These are phyloP conservation scores for Euura saliciscinereae DNA, from an alignment of 1,140 invertebrate genomes.

Conservation along the genomic window DNA sequence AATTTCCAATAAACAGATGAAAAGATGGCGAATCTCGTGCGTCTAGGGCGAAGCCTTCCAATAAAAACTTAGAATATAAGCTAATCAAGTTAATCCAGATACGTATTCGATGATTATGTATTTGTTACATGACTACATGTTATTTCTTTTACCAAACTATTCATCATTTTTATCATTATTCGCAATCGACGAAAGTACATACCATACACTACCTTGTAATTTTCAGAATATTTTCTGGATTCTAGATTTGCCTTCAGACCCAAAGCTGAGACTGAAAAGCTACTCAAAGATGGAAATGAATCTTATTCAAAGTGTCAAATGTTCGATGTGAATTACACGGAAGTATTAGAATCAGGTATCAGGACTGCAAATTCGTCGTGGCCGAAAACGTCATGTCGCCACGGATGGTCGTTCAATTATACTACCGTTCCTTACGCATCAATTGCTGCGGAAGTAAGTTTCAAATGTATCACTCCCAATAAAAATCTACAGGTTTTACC, in stretches of 20 bases:
- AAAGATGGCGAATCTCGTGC: no score
- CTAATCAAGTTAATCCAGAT: no score
- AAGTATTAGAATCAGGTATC: constrained; percentile 58
- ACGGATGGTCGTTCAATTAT: constrained; percentile 72
- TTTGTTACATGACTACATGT: no score
- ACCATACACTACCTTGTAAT: no score
- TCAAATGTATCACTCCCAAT: neutral
- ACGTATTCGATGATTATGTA: no score
- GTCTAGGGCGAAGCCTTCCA: no score
- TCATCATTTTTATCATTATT: no score
- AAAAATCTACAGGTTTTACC: no score
- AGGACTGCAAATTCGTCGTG: constrained; percentile 65
- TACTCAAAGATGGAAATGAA: constrained; percentile 51
- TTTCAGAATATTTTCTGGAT: constrained; percentile 19
- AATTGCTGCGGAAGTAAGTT: constrained; percentile 69
- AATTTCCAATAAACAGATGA: no score
- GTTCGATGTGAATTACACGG: constrained; percentile 69
- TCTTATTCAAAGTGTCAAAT: constrained; percentile 64
- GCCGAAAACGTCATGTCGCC: constrained; percentile 61
- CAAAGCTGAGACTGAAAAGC: neutral
- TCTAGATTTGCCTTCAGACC: constrained; percentile 56
- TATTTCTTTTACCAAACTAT: no score
- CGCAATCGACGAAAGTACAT: no score
- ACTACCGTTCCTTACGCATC: constrained; percentile 73
- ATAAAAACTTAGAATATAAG: no score